These are phyloP conservation scores for Setophaga petechia DNA, from an alignment of 2,113 vertebrate genomes.

Conservation along the genomic window DNA sequence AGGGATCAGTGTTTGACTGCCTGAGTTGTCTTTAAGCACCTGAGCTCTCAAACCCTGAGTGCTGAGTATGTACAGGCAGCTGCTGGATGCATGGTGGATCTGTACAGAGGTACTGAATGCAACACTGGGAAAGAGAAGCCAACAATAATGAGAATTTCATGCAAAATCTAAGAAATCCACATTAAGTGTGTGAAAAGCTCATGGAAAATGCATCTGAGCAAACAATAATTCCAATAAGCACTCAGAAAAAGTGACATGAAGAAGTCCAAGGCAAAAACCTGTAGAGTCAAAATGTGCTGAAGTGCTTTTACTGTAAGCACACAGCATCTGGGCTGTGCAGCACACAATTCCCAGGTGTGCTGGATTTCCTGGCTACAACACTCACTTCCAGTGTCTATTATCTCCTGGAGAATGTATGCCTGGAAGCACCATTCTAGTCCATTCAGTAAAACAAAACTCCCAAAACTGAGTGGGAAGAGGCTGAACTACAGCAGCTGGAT, in stretches of 20 bases:
- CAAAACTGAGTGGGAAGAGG: neutral
- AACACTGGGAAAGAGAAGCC: neutral
- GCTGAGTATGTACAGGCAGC: neutral
- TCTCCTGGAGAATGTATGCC: neutral
- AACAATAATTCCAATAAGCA: neutral
- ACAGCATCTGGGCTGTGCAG: fast-evolving
- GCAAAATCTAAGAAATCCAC: neutral
- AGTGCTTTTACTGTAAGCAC: neutral
- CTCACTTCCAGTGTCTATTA: neutral
- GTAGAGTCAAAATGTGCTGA: neutral
- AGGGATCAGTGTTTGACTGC: neutral
- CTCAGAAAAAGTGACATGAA: neutral
- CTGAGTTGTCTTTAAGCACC: neutral
- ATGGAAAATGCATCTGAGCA: neutral
- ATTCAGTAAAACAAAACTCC: neutral
- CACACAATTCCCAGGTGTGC: neutral
- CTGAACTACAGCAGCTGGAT: neutral
- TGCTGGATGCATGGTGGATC: neutral
- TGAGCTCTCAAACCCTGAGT: neutral
- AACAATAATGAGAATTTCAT: neutral
- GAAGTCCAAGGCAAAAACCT: neutral
- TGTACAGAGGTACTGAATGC: neutral
- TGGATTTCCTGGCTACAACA: neutral
- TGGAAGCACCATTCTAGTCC: neutral
- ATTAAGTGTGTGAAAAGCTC: neutral